Percentiles rank a stretch among this genome's conserved stretches.
phyloP scores from a whole-genome alignment of 2,888 invertebrate species.

The Drosophila nigritarsus region DNA sequence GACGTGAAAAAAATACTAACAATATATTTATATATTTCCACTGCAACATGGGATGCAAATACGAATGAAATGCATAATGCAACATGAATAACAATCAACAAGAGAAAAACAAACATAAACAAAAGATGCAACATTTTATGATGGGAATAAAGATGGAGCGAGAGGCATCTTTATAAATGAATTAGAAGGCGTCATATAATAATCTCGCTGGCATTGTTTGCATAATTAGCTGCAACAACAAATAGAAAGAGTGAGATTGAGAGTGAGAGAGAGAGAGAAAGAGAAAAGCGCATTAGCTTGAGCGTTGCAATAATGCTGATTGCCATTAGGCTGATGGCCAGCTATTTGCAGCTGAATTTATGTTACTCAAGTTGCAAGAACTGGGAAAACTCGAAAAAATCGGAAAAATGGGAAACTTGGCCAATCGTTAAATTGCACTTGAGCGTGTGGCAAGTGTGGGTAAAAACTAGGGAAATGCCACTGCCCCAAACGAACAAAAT shows the following conservation, averaged over 20 bases:
- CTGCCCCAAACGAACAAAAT: conserved; percentile 22
- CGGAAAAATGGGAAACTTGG: conserved; percentile 30
- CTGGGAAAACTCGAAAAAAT: conserved; percentile 15
- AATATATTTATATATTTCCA: conserved; percentile 19
- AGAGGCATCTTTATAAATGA: conserved; percentile 60
- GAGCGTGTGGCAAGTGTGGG: conserved; percentile 34
- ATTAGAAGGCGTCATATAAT: conserved; percentile 78
- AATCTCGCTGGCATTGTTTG: conserved; percentile 48
- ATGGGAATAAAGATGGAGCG: conserved; percentile 36
- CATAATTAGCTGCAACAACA: conserved; percentile 54
- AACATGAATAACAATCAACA: conserved; percentile 11
- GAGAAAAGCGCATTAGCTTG: conserved; percentile 22
- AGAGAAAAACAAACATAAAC: background rate
- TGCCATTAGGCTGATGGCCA: conserved; percentile 51
- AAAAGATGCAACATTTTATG: conserved; percentile 36
- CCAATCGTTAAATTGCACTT: conserved; percentile 42
- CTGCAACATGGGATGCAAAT: conserved; percentile 69
- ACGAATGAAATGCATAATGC: conserved; percentile 42
- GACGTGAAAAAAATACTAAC: conserved; percentile 16
- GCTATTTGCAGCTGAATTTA: conserved; percentile 47
- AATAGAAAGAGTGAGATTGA: conserved; percentile 7
- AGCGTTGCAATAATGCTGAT: conserved; percentile 28
- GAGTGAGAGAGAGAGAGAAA: background rate
- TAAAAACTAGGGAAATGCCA: conserved; percentile 34
- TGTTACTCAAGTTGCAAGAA: conserved; percentile 41